Base-by-base conservation (phyloP, 2,888 invertebrate genomes). In the Ophioninae sp. region DNA sequence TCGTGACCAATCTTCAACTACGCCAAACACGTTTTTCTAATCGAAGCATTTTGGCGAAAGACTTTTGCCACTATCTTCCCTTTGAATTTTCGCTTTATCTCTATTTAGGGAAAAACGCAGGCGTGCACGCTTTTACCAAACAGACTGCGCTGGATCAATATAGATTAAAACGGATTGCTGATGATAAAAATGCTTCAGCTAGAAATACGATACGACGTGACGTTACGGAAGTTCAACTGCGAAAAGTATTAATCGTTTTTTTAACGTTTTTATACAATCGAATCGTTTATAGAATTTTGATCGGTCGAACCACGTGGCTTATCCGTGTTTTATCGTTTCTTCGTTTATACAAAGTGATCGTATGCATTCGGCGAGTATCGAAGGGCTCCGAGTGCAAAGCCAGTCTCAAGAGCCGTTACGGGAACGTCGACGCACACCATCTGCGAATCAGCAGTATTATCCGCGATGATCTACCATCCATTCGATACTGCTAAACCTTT, bases 291-390 rank as follows among this genome's bases (percentile, higher is more conserved):
- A 67, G 41, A 78, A 74, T 56, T 10, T 67, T 20, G 65, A 78
- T 83, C 30, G 70, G 61, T 69, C 56, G 61, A 50, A 10, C 17
- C 10, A 30, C 30, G 23, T 10, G 23, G 21, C 65, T 81, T 74
- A 77, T 81, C 74, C 56, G 64, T 50, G 70, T 79, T 74, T 79
- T 75, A 68, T 75, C 75, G 61, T 21, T 56, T 68, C 59, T 56
- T 2, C 56, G 50, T 17, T 17, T 2, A 41, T 77, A 72, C 61
- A 68, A 41, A 68, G 59, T 50, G 72, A 72, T 81, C 76, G 61
- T 65, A 50, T 17, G 17, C 3, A 50, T 50, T 50, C 50, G 50
- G 13, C 13, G 50, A 50, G 50, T 13, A 17, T 13, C 2, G 50
- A 13, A 72, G 3, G 20, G 13, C 7, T 20, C 21, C 6, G 39